Base-by-base conservation (phyloP, 2,797 vertebrate species). In the Centroberyx gerrardi region DNA sequence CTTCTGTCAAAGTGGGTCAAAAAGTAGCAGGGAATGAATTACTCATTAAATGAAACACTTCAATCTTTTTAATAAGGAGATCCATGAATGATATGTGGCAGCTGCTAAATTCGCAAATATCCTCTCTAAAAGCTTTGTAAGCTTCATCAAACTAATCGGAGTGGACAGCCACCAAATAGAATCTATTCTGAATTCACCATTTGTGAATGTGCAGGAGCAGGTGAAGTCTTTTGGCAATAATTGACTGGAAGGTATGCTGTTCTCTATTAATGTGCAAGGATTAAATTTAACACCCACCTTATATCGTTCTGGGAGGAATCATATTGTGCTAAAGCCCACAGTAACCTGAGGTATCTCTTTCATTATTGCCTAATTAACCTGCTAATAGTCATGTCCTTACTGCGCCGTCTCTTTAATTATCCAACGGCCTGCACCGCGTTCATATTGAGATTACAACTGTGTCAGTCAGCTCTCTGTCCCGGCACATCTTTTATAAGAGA, bases 361-460 rank as follows among this genome's bases (percentile, higher is more conserved):
- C 63, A 76, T 96, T 96, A 94, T 94, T 95, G 94, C 91, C 94
- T 96, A 95, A 96, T 97, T 97, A 97, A 96, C 96, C 96, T 94
- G 88, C 93, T 96, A 97, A 97, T 95, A 93, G 95, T 87, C 94
- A 87, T 68, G 70, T 94, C 88, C 82, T 90, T 82, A 85, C 82
- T 83, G 82, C 93, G 83, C 87, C 86, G 78, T 87, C 85, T 82
- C 85, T 85, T 90, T 94, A 91, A 93, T 95, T 94, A 95, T 90
- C 92, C 78, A 78, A 66, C 72, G 70, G 88, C 78, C 88, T 40
- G 36, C 89, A 10, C 74, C 40, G 87, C 88, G 40, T 81, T 84
- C 82, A 72, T 75, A 69, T 83, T 68, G 88, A 87, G 87, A 94
- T 87, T 90, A 93, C 78, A 74, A 72, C 81, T 63, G 74, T 88